Percentiles rank a stretch among this genome's conserved stretches.
These are phyloP conservation scores for Bradynema listronoti DNA, from an alignment of 1,140 invertebrate species.

Conservation along the genomic window DNA sequence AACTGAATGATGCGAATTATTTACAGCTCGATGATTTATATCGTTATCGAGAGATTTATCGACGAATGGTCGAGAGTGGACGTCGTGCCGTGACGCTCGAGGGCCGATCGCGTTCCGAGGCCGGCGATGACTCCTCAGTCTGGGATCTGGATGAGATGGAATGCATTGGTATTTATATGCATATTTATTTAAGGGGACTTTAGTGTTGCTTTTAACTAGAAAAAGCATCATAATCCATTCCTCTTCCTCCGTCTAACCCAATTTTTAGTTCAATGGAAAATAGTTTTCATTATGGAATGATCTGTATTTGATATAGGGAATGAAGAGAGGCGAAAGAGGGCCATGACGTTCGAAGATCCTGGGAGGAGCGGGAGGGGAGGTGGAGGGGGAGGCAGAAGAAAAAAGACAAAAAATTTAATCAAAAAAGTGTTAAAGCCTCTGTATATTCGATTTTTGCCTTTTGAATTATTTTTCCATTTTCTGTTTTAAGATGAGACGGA, in stretches of 20 bases:
- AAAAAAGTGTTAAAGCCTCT: too few species aligned
- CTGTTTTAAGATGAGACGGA: too few species aligned
- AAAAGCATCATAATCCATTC: not conserved
- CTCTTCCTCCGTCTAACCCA: not conserved
- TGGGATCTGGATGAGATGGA: constrained; percentile 5
- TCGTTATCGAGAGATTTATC: constrained; percentile 7
- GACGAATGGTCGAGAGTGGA: not conserved
- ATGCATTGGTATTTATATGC: constrained; percentile 1
- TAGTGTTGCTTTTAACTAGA: not conserved
- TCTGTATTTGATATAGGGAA: not conserved
- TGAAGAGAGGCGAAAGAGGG: not conserved
- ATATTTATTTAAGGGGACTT: not conserved
- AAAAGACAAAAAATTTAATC: too few species aligned
- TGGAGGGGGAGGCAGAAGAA: too few species aligned
- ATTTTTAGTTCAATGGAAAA: too few species aligned
- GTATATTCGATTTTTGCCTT: too few species aligned
- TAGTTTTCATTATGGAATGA: not conserved
- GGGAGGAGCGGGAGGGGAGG: too few species aligned
- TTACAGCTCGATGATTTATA: constrained; percentile 8
- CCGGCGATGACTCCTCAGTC: not conserved
- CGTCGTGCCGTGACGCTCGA: not conserved
- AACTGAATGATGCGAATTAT: not conserved
- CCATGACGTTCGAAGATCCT: not conserved
- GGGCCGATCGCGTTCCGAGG: not conserved
- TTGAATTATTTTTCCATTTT: too few species aligned